phyloP scores from a whole-genome alignment of 2,797 vertebrate species.

The Avahi laniger region DNA sequence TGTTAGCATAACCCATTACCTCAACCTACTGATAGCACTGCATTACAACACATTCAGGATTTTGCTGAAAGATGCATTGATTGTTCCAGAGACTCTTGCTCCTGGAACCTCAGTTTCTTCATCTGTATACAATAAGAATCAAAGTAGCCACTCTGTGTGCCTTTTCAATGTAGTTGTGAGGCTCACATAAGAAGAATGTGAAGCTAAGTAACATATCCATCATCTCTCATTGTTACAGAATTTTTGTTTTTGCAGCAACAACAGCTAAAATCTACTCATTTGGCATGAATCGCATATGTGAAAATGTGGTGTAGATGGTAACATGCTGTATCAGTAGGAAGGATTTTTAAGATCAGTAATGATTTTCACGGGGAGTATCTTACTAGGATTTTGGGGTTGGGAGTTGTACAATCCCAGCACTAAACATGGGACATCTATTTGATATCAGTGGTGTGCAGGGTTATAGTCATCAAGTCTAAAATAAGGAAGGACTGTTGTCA shows the following conservation, averaged over 20 bases:
- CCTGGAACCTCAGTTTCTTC: background rate
- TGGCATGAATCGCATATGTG: background rate
- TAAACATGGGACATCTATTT: background rate
- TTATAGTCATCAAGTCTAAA: background rate
- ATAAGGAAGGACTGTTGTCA: background rate
- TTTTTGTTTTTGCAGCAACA: background rate
- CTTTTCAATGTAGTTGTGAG: background rate
- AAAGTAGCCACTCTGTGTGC: background rate
- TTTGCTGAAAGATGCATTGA: background rate
- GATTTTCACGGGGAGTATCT: background rate
- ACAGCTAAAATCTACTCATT: background rate
- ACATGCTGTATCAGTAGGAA: background rate
- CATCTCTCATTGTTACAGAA: background rate
- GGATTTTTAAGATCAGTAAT: background rate
- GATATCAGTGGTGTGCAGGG: background rate
- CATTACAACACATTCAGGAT: background rate
- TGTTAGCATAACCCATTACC: background rate
- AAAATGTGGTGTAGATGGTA: background rate
- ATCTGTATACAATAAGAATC: slow-evolving; percentile 1
- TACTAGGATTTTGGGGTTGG: background rate
- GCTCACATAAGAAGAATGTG: background rate
- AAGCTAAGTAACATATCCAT: background rate
- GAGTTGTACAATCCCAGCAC: background rate
- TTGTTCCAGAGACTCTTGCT: background rate
- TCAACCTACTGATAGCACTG: background rate